These are phyloP conservation scores for Moxostoma hubbsi DNA, from an alignment of 2,797 vertebrate species.

Conservation along the genomic window DNA sequence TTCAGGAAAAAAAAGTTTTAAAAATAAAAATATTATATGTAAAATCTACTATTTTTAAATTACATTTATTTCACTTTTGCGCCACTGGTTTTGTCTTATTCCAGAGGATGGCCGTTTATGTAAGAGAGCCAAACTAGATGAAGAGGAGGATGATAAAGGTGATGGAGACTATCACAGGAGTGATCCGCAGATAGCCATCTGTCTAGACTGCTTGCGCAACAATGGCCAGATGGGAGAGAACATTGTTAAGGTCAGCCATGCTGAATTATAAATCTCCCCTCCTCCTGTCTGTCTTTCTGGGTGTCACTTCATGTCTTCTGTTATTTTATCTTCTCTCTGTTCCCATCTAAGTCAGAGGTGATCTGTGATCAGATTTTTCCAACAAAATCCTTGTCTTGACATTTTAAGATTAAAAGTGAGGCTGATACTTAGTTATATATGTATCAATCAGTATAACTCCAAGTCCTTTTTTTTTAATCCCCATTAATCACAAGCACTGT, in stretches of 20 bases:
- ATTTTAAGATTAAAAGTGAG: background rate
- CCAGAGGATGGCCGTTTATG: conserved; percentile 69
- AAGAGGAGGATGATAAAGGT: conserved; percentile 78
- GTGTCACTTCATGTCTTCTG: background rate
- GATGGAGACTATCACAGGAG: conserved; percentile 94
- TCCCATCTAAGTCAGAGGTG: background rate
- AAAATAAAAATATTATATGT: background rate
- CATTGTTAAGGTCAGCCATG: conserved; percentile 85
- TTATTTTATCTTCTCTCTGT: background rate
- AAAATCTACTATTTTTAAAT: background rate
- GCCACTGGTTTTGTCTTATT: conserved; percentile 11
- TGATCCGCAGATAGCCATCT: conserved; percentile 98
- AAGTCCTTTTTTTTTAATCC: too few species aligned
- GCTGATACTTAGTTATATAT: background rate
- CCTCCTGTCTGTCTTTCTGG: background rate
- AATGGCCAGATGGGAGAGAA: conserved; percentile 90
- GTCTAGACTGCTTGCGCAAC: conserved; percentile 94
- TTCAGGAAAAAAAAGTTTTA: background rate
- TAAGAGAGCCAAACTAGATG: conserved; percentile 64
- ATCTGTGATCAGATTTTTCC: background rate
- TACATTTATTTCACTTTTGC: background rate
- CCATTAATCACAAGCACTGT: too few species aligned
- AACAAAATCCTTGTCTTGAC: conserved; percentile 4
- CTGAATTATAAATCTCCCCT: background rate
- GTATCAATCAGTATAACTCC: too few species aligned